Evolutionary conservation across 2,888 invertebrate species (phyloP).

Genomic region (Timema cristinae): DNA sequence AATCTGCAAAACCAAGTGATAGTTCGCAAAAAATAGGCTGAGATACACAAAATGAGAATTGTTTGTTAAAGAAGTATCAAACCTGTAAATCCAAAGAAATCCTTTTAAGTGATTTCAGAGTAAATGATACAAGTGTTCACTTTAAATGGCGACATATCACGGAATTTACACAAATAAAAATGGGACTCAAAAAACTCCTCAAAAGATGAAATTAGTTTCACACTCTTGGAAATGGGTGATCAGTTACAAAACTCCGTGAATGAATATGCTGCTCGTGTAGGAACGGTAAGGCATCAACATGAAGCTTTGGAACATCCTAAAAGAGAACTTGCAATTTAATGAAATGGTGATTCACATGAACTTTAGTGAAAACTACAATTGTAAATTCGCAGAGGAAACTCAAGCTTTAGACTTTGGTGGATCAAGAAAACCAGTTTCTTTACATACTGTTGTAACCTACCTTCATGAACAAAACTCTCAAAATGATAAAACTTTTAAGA

Average conservation of each 20-base stretch:
- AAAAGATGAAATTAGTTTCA: not conserved
- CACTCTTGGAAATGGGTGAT: not conserved
- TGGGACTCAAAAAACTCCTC: not conserved
- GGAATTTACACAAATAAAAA: not conserved
- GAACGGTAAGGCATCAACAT: not conserved
- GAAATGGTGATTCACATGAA: not conserved
- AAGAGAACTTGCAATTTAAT: constrained; percentile 4
- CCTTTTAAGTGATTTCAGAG: not conserved
- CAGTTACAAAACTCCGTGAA: not conserved
- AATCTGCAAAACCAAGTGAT: not conserved
- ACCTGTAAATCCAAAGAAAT: constrained; percentile 2
- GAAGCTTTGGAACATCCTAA: not conserved
- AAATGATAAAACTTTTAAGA: no score
- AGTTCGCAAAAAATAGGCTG: not conserved
- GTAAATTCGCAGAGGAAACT: constrained; percentile 2
- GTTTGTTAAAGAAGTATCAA: not conserved
- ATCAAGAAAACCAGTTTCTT: not conserved
- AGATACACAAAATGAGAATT: not conserved
- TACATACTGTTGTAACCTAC: not conserved
- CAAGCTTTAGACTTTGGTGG: constrained; percentile 1
- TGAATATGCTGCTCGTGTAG: not conserved
- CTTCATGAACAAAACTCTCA: no score
- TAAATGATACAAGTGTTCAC: not conserved
- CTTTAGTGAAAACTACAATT: constrained; percentile 2
- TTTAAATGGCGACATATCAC: not conserved